Conservation (phyloP, 2,797 vertebrate species). For the Ceryle rudis region DNA sequence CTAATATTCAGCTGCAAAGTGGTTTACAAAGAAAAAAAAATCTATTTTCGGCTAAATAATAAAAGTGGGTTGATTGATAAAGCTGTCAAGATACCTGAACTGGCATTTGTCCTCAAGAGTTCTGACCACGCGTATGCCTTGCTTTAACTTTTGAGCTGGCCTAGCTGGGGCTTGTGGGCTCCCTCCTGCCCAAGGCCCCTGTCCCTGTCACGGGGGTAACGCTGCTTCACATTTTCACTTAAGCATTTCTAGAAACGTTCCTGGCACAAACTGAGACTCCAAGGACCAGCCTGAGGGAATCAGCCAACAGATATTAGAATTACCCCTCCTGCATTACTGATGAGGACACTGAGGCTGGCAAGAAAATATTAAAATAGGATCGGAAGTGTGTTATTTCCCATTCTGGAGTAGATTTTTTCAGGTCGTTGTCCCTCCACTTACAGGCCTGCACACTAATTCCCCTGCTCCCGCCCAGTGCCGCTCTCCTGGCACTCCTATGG, state of each 20-base stretch:
- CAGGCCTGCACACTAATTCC: not conserved
- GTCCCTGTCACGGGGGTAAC: fast-evolving
- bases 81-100: not conserved
- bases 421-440: not conserved
- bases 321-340: fast-evolving
- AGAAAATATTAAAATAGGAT: not conserved
- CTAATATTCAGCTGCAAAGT: not conserved
- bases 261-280: not conserved
- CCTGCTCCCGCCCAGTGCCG: not conserved
- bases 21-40: not conserved
- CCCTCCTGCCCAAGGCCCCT: fast-evolving
- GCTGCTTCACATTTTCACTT: fast-evolving
- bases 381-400: not conserved
- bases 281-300: not conserved
- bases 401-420: not conserved
- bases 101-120: not conserved
- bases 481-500: not conserved
- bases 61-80: not conserved
- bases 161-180: not conserved
- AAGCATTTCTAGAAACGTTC: not conserved
- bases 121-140: fast-evolving
- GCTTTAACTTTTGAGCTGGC: not conserved
- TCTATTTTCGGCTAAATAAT: not conserved
- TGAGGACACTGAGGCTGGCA: not conserved
- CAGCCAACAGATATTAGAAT: not conserved